Evolutionary conservation across 2,888 invertebrate species (phyloP), one percentile per base, ranked within the genome.

Genomic region (Acrobeloides nanus): DNA sequence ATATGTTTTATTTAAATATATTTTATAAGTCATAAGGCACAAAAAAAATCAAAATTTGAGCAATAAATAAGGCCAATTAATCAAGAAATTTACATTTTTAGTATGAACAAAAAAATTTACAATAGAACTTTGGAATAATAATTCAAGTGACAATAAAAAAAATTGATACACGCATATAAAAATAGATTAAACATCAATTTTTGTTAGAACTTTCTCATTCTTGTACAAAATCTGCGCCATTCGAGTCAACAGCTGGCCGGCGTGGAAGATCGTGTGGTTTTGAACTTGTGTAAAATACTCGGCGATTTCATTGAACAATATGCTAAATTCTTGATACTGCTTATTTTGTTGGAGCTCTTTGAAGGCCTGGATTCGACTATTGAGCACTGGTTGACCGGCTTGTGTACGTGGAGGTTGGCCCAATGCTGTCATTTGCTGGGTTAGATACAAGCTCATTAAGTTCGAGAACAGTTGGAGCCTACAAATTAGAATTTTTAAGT

Each of bases 381-480:
- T 66, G 20, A 62, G 46, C 10, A 69, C 66, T n/a, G 61, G 63
- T 35, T 45, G 49, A 21, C 48, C 45, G 17, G 34, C 31, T 17
- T 21, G 15, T 15, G 48, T 29, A 17, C 57, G 41, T 5, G 57
- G 57, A 8, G 45, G 29, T 26, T 57, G 57, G 1, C 27, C 23
- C 1, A 35, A 17, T 15, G 46, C 20, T 1, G 44, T 46, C 27
- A 35, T 44, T 24, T 69, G 68, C 35, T 69, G 69, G 3, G 48
- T 53, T 17, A 66, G 38, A 39, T 60, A 69, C 33, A 62, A 43
- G 46, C 61, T 56, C 15, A 65, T 24, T 7, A 69, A 48, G 24
- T 60, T 49, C 27, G 67, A 43, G 6, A 66, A 32, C 3, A 58
- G 42, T 18, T 68, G 62, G 35, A 69, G 40, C 49, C 64, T 66